Percentiles rank a stretch among this genome's conserved stretches.
phyloP scores from a whole-genome alignment of 1,140 invertebrate genomes.

The Andrena cerasifolii region DNA sequence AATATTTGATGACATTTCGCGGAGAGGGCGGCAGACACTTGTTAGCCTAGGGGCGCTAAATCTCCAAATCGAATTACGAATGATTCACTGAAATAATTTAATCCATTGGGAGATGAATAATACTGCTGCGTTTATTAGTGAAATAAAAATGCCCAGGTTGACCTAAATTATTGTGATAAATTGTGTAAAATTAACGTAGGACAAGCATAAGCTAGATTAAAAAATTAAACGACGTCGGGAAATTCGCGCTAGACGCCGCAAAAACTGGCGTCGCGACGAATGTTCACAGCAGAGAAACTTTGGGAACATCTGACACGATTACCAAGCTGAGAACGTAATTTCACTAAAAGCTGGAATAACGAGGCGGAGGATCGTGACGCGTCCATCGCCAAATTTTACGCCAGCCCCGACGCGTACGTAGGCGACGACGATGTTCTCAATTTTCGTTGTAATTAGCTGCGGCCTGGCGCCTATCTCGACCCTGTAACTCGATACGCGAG shows the following conservation, averaged over 20 bases:
- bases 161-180: slow-evolving; percentile 24
- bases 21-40: too few species aligned
- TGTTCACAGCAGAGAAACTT: slow-evolving; percentile 33
- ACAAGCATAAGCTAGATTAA: slow-evolving; percentile 26
- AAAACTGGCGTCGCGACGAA: slow-evolving; percentile 12
- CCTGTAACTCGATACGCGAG: slow-evolving; percentile 32
- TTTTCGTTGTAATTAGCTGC: slow-evolving; percentile 61
- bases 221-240: slow-evolving; percentile 54
- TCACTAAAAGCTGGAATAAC: slow-evolving; percentile 62
- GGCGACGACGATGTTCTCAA: slow-evolving; percentile 47
- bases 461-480: slow-evolving; percentile 4
- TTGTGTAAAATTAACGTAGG: slow-evolving; percentile 4
- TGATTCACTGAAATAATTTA: too few species aligned
- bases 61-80: too few species aligned
- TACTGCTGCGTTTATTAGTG: too few species aligned
- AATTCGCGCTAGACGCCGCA: slow-evolving; percentile 25
- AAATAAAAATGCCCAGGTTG: too few species aligned
- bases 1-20: too few species aligned
- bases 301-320: slow-evolving; percentile 51
- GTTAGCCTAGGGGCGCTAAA: too few species aligned
- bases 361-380: slow-evolving; percentile 21
- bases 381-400: slow-evolving; percentile 59
- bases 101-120: too few species aligned
- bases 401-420: slow-evolving; percentile 34
- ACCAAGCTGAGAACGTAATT: slow-evolving; percentile 64